Conservation (phyloP, 2,113 vertebrate genomes). For the Odobenus rosmarus region DNA sequence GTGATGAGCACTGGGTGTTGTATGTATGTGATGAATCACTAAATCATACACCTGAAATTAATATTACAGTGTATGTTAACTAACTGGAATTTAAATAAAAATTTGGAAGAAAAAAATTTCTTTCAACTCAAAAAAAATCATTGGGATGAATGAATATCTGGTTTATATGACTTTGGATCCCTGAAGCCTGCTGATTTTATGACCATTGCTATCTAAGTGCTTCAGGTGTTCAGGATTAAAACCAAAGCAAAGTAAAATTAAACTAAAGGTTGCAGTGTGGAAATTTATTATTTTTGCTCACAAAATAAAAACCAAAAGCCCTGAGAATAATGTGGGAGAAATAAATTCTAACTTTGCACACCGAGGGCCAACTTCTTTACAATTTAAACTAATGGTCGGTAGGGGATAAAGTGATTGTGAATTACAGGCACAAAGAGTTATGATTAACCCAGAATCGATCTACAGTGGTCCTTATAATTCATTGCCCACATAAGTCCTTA, state of each 20-base stretch:
- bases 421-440: constrained; percentile 53
- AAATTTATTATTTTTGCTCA: constrained; percentile 5
- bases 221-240: constrained; percentile 25
- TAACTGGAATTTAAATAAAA: neutral
- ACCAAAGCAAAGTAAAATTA: neutral
- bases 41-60: neutral
- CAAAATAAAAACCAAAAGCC: constrained; percentile 8
- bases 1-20: neutral
- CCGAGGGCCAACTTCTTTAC: constrained; percentile 42
- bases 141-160: neutral
- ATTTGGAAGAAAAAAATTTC: neutral
- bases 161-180: neutral
- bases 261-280: neutral
- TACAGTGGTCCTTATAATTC: constrained; percentile 53
- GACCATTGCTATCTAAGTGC: neutral
- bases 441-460: constrained; percentile 62
- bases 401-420: constrained; percentile 27
- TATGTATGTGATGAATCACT: neutral
- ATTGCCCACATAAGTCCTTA: constrained; percentile 56
- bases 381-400: constrained; percentile 57
- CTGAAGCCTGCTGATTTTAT: neutral
- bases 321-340: constrained; percentile 30
- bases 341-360: constrained; percentile 1
- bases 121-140: neutral
- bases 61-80: neutral